These are phyloP conservation scores for Macroramphosus scolopax DNA, from an alignment of 2,797 vertebrate species.

Conservation along the genomic window DNA sequence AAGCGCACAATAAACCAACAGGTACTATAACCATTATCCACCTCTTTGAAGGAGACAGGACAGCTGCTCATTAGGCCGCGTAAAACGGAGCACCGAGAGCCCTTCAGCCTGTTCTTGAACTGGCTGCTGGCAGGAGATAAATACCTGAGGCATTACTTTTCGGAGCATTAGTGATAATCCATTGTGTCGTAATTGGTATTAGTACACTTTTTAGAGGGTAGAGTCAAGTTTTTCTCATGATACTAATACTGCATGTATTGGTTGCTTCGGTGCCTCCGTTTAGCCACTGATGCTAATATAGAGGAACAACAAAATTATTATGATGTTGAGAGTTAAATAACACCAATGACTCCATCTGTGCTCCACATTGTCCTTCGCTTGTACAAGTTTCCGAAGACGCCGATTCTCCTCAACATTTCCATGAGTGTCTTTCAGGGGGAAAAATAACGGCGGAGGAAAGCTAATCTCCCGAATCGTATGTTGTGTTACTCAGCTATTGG, in stretches of 20 bases:
- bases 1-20: conserved; percentile 20
- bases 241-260: not conserved
- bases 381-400: conserved; percentile 31
- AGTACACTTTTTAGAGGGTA: conserved; percentile 3
- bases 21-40: conserved; percentile 23
- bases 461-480: conserved; percentile 40
- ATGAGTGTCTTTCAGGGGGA: conserved; percentile 33
- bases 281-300: too few relatives aligned
- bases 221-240: conserved; percentile 1
- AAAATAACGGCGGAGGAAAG: conserved; percentile 21
- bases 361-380: conserved; percentile 44
- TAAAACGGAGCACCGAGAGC: conserved; percentile 23
- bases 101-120: not conserved
- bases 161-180: conserved; percentile 3
- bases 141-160: conserved; percentile 26
- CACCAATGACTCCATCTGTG: conserved; percentile 26
- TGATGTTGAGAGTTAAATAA: conserved; percentile 15
- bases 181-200: conserved; percentile 10
- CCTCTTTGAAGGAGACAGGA: conserved; percentile 23
- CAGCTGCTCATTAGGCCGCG: conserved; percentile 42
- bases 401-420: conserved; percentile 49
- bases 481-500: conserved; percentile 45
- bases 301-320: too few relatives aligned
- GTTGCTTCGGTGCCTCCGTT: too few relatives aligned
- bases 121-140: conserved; percentile 5